Base-by-base conservation (phyloP, 2,797 vertebrate species). In the Malurus splendens region DNA sequence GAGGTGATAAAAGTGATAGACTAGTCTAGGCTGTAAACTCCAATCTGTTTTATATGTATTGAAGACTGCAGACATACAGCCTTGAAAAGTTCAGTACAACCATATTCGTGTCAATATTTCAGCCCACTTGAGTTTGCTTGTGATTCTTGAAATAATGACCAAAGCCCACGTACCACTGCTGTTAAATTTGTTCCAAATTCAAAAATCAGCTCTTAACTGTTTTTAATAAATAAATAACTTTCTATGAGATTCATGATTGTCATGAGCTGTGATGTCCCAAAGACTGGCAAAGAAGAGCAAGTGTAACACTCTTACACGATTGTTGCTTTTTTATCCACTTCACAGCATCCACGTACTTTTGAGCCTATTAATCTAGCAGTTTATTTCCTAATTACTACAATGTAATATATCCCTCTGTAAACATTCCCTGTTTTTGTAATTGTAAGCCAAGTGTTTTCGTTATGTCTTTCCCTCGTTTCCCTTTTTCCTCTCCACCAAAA, bases 401-500 rank as follows among this genome's bases (percentile, higher is more conserved):
- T 30, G 3, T 38, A 48, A 60, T 36, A 32, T 54, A 66, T 42
- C 7, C 12, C 24, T 28, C 23, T 47, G 18, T 51, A 78, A 88
- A 51, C 4, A 25, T 48, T 48, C 12, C 3, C 8, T 9, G 7
- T 17, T 75, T 83, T 67, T 39, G 4, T 50, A 64, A 60, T 30
- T 30, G 8, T 32, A 45, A 92, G 86, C 74, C 47, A 62, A 67
- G 4, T 56, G 12, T 36, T 76, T 93, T 89, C 42, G 6, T 82
- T 86, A 54, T 57, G 44, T 48, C 74, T 74, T 86, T 39, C 39
- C 73, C 64, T 32, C 32, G 32, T 32, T 32, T 60, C 11, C 5
- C 18, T 92, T 92, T 90, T 86, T 50, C 50, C 27, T 89, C 20
- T 30, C 52, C 65, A 81, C 25, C 48, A 82, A 91, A 92, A 87